Percentiles rank a stretch among this genome's conserved stretches.
These are phyloP conservation scores for Agrenia bidenticulata DNA, from an alignment of 2,888 invertebrate genomes.

Conservation along the genomic window DNA sequence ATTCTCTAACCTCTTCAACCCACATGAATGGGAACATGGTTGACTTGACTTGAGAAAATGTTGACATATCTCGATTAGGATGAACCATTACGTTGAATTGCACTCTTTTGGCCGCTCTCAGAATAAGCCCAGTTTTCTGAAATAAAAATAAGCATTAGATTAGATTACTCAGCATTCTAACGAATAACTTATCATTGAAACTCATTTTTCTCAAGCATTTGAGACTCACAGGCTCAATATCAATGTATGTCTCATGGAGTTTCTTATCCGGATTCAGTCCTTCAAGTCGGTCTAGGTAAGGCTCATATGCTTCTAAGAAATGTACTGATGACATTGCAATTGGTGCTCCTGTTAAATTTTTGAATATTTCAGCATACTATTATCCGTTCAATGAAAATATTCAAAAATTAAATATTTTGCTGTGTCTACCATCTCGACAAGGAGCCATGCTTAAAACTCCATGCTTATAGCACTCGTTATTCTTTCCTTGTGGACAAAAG, in stretches of 20 bases:
- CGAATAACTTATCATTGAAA: no score
- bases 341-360: constrained; percentile 69
- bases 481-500: constrained; percentile 50
- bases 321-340: constrained; percentile 87
- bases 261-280: constrained; percentile 70
- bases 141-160: constrained; percentile 10
- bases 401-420: no score
- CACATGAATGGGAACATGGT: constrained; percentile 85
- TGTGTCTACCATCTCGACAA: constrained; percentile 49
- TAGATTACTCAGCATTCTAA: no score
- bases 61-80: constrained; percentile 68
- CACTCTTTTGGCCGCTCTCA: constrained; percentile 60
- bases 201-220: no score
- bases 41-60: constrained; percentile 74
- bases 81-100: constrained; percentile 80
- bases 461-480: constrained; percentile 46
- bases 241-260: constrained; percentile 74
- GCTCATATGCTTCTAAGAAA: constrained; percentile 69
- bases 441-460: constrained; percentile 51
- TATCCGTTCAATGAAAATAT: constrained; percentile 5
- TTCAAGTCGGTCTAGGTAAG: constrained; percentile 64
- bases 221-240: constrained; percentile 76
- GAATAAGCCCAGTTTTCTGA: constrained; percentile 50
- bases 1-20: constrained; percentile 72
- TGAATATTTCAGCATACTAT: background rate